phyloP scores from a whole-genome alignment of 2,888 invertebrate genomes.

The Pherbina coryleti region DNA sequence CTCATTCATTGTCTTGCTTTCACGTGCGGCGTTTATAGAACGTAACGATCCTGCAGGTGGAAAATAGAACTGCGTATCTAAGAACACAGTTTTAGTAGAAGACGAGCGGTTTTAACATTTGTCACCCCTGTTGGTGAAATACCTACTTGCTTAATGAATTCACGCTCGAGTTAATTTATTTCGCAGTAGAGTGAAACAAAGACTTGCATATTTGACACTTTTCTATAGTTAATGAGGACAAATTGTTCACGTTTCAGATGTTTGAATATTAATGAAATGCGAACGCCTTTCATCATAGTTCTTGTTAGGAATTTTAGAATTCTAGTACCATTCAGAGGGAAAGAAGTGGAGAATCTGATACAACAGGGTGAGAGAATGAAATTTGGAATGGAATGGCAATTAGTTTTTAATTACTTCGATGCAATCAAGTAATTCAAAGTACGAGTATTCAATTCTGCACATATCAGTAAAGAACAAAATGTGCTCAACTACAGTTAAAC shows the following conservation, averaged over 20 bases:
- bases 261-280: background rate
- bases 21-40: slow-evolving; percentile 3
- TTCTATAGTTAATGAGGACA: slow-evolving; percentile 11
- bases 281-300: background rate
- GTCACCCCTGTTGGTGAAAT: slow-evolving; percentile 20
- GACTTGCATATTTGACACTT: slow-evolving; percentile 17
- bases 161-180: slow-evolving; percentile 24
- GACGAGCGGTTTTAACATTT: background rate
- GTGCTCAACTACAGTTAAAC: too few relatives aligned
- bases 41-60: background rate
- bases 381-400: background rate
- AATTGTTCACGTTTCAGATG: slow-evolving; percentile 7
- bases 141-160: slow-evolving; percentile 21
- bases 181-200: slow-evolving; percentile 6
- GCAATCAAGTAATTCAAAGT: too few relatives aligned
- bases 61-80: background rate
- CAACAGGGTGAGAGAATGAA: background rate
- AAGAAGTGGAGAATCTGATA: background rate
- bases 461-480: too few relatives aligned
- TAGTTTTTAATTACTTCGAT: too few relatives aligned
- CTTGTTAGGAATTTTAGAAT: too few relatives aligned
- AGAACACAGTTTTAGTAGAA: background rate
- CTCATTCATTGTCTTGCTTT: slow-evolving; percentile 11
- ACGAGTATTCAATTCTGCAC: too few relatives aligned
- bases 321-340: background rate